These are phyloP conservation scores for Ischnura elegans DNA, from an alignment of 2,888 invertebrate species.

Conservation along the genomic window DNA sequence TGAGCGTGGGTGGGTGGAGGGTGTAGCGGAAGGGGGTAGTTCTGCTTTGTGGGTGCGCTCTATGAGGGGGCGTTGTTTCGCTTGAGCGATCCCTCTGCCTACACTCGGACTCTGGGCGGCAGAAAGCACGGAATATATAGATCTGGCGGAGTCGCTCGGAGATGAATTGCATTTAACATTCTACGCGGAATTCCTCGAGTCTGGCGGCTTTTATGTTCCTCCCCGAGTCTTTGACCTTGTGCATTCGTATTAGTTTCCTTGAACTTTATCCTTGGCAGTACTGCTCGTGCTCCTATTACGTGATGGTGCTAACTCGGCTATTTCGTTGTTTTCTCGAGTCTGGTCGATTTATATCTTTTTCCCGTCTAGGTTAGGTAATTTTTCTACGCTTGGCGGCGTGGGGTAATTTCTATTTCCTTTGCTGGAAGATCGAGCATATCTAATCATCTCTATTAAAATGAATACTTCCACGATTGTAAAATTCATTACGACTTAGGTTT, in stretches of 20 bases:
- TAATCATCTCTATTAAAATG: no score
- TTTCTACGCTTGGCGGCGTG: no score
- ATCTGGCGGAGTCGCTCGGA: neutral
- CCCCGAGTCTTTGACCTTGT: neutral
- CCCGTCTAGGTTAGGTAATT: no score
- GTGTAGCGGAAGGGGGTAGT: neutral
- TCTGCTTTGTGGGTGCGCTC: neutral
- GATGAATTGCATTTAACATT: neutral
- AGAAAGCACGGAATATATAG: neutral
- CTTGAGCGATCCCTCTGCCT: slow-evolving; percentile 6
- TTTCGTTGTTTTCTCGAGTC: neutral
- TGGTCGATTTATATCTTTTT: no score
- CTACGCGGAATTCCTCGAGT: neutral
- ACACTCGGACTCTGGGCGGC: neutral
- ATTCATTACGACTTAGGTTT: no score
- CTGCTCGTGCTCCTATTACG: neutral
- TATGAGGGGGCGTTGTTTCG: neutral
- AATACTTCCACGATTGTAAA: neutral
- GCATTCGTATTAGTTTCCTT: neutral
- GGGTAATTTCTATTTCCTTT: neutral
- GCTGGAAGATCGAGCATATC: neutral
- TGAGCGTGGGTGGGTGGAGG: neutral
- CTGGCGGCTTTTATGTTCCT: neutral
- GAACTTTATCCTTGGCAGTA: neutral
- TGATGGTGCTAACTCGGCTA: neutral